phyloP scores from a whole-genome alignment of 2,797 vertebrate species.

The Pangasius sanitwongsei region DNA sequence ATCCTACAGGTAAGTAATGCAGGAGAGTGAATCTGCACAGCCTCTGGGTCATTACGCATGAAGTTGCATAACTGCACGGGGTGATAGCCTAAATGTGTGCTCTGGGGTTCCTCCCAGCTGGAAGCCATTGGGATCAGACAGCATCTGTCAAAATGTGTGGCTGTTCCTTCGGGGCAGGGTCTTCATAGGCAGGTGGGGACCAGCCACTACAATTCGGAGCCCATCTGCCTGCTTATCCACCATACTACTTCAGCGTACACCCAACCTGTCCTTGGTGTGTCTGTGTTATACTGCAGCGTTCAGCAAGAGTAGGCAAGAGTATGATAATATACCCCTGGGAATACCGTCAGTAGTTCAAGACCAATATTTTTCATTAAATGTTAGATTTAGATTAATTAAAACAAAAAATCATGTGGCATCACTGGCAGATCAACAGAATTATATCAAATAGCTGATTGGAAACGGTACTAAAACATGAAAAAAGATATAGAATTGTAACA shows the following conservation, averaged over 20 bases:
- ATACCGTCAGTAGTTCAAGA: not conserved
- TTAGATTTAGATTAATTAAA: not conserved
- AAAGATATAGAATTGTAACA: not conserved
- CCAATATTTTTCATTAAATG: not conserved
- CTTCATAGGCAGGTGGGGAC: slow-evolving; percentile 26
- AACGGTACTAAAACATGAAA: not conserved
- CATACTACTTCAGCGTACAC: not conserved
- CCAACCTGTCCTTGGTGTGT: not conserved
- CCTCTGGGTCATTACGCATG: slow-evolving; percentile 17
- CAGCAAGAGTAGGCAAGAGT: not conserved
- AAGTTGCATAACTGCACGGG: slow-evolving; percentile 25
- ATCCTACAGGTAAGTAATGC: slow-evolving; percentile 15
- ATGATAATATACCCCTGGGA: not conserved
- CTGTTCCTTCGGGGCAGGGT: slow-evolving; percentile 3
- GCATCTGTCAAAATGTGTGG: slow-evolving; percentile 42
- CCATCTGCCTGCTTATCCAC: slow-evolving; percentile 21
- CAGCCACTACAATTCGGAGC: not conserved
- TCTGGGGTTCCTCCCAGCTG: slow-evolving; percentile 39
- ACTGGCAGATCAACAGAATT: too few relatives aligned
- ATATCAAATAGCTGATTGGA: not conserved
- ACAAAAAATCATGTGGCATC: not conserved
- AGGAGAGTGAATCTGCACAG: not conserved
- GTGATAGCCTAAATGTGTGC: slow-evolving; percentile 36
- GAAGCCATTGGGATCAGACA: slow-evolving; percentile 44
- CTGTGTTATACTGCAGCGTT: not conserved